Percentiles rank a stretch among this genome's conserved stretches.
phyloP scores from a whole-genome alignment of 2,888 invertebrate species.

The Mongoloraphidia duomilia region DNA sequence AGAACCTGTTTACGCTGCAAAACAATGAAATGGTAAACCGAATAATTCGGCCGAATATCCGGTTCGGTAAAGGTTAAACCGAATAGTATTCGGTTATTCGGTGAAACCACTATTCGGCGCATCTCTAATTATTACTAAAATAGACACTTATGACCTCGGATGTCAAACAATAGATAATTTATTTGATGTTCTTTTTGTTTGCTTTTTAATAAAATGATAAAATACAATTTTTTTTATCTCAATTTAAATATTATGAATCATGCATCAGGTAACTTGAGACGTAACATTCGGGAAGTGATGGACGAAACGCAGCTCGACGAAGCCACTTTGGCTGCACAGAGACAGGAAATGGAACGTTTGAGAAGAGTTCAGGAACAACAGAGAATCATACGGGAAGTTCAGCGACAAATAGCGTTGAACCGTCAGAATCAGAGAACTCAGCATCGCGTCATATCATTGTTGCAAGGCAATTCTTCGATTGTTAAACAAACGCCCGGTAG shows the following conservation, averaged over 20 bases:
- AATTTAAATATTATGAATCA: neutral
- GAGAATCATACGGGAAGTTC: conserved; percentile 65
- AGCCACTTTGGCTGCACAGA: conserved; percentile 80
- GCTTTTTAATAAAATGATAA: too few relatives aligned
- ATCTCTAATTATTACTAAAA: too few relatives aligned
- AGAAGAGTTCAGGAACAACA: conserved; percentile 77
- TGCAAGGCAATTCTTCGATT: conserved; percentile 51
- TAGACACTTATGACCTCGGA: too few relatives aligned
- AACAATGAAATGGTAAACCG: too few relatives aligned
- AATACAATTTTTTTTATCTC: too few relatives aligned
- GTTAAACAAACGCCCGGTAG: conserved; percentile 27
- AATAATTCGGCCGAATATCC: too few relatives aligned
- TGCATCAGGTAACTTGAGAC: conserved; percentile 46
- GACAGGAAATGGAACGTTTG: conserved; percentile 81
- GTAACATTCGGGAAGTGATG: conserved; percentile 87
- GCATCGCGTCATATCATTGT: conserved; percentile 51
- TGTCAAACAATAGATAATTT: too few relatives aligned
- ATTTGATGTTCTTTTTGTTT: too few relatives aligned
- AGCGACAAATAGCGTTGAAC: conserved; percentile 64
- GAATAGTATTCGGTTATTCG: too few relatives aligned
- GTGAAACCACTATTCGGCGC: too few relatives aligned
- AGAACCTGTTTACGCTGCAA: too few relatives aligned
- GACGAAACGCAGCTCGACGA: conserved; percentile 86
- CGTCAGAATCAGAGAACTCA: conserved; percentile 53
- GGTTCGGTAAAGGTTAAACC: too few relatives aligned